A percentile compares a stretch with the other conserved stretches of the same genome.
Conservation (phyloP, 2,113 vertebrate genomes). For the Empidonax alnorum region DNA sequence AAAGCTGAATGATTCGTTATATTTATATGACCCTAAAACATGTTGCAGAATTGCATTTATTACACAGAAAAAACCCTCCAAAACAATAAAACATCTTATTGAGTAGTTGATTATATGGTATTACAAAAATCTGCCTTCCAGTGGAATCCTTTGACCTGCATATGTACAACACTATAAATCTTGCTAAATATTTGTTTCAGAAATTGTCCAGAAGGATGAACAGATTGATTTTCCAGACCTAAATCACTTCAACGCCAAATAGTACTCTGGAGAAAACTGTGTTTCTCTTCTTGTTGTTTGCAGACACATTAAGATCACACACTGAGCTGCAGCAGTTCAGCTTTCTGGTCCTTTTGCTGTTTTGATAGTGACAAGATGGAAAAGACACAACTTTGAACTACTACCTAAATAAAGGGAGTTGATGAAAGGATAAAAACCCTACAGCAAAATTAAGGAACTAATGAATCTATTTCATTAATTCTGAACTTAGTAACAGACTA, state of each 20-base stretch:
- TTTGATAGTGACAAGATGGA: conserved; percentile 7
- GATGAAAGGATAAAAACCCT: neutral
- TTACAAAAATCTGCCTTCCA: conserved; percentile 74
- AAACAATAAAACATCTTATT: conserved; percentile 60
- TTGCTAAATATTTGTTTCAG: conserved; percentile 80
- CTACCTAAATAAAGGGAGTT: neutral
- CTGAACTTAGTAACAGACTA: neutral
- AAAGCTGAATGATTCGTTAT: conserved; percentile 50
- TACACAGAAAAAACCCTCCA: neutral
- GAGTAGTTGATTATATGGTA: conserved; percentile 62
- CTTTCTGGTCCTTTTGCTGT: conserved; percentile 18
- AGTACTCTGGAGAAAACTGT: conserved; percentile 71
- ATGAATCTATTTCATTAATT: neutral
- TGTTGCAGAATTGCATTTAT: conserved; percentile 60
- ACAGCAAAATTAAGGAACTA: neutral
- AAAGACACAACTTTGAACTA: neutral
- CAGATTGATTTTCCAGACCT: conserved; percentile 76
- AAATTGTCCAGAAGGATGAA: conserved; percentile 79
- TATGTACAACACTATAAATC: conserved; percentile 74
- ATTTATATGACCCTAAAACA: conserved; percentile 58
- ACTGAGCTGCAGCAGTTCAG: conserved; percentile 18
- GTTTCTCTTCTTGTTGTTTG: conserved; percentile 64
- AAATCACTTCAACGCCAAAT: conserved; percentile 74
- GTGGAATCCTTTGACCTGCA: conserved; percentile 60
- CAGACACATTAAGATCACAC: conserved; percentile 70